A percentile compares a stretch with the other conserved stretches of the same genome.
Conservation (phyloP, 1,140 invertebrate species). For the Pseudomyrmex dendroicus region DNA sequence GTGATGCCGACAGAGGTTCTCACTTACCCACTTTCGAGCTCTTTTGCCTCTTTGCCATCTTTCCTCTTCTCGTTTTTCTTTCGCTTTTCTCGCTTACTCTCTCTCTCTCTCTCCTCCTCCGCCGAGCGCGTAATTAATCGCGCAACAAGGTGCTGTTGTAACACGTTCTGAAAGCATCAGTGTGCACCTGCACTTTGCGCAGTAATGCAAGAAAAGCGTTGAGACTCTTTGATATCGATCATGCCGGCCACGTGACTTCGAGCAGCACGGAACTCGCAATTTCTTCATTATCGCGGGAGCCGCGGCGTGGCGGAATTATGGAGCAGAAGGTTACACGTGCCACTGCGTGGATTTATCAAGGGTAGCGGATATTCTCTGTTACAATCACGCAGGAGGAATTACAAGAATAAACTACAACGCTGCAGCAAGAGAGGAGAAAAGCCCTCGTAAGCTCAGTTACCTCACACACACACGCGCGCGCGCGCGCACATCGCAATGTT, state of each 20-base stretch:
- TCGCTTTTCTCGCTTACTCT: slow-evolving; percentile 10
- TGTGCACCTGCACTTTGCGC: slow-evolving; percentile 52
- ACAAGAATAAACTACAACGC: slow-evolving; percentile 44
- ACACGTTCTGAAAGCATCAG: slow-evolving; percentile 54
- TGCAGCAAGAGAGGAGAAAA: slow-evolving; percentile 6
- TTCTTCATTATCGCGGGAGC: slow-evolving; percentile 50
- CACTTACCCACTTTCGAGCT: slow-evolving; percentile 50
- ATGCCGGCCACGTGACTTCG: slow-evolving; percentile 45
- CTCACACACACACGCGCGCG: slow-evolving; percentile 1
- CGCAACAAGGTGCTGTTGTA: slow-evolving; percentile 53
- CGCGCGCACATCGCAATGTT: too few species aligned
- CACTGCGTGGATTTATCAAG: slow-evolving; percentile 48
- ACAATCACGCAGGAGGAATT: slow-evolving; percentile 46
- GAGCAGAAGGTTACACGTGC: slow-evolving; percentile 52
- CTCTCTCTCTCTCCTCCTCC: not conserved
- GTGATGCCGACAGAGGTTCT: slow-evolving; percentile 29
- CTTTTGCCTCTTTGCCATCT: slow-evolving; percentile 17
- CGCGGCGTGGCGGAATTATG: slow-evolving; percentile 46
- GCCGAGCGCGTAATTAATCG: slow-evolving; percentile 59
- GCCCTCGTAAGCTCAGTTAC: slow-evolving; percentile 45
- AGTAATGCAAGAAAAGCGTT: slow-evolving; percentile 51
- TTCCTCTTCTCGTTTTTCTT: slow-evolving; percentile 11
- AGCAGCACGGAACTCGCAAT: slow-evolving; percentile 48
- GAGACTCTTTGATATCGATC: slow-evolving; percentile 54
- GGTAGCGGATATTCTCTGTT: slow-evolving; percentile 31